Percentiles rank a stretch among this genome's conserved stretches.
These are phyloP conservation scores for Garrulus glandarius DNA, from an alignment of 2,797 vertebrate genomes.

Conservation along the genomic window DNA sequence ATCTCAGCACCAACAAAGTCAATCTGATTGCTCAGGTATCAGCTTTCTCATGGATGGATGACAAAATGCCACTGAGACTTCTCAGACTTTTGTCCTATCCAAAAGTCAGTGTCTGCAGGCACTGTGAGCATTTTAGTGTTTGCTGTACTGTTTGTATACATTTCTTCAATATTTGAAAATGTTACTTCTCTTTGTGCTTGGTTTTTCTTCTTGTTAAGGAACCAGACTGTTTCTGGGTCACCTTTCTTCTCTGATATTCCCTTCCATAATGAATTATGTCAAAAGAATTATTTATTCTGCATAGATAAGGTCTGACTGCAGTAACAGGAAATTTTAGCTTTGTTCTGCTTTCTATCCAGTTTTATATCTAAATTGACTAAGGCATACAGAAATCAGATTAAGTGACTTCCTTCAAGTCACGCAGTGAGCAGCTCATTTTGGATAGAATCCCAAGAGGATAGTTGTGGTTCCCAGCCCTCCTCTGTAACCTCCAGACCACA, in stretches of 20 bases:
- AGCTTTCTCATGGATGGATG: neutral
- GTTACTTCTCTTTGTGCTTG: neutral
- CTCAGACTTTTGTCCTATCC: neutral
- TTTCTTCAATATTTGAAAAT: neutral
- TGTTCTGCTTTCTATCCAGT: constrained; percentile 28
- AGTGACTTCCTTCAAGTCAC: constrained; percentile 26
- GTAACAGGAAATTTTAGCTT: neutral
- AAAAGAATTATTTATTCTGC: neutral
- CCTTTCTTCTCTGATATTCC: neutral
- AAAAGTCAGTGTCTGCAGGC: neutral
- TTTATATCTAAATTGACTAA: constrained; percentile 43
- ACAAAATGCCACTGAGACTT: neutral
- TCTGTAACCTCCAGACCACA: constrained; percentile 5
- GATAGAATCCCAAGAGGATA: constrained; percentile 25
- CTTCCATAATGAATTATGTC: neutral
- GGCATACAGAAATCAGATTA: constrained; percentile 54
- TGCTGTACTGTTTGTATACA: accelerated
- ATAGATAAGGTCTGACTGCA: constrained; percentile 8
- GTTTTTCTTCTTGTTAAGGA: neutral
- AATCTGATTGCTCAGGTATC: neutral
- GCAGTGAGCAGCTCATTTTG: constrained; percentile 23
- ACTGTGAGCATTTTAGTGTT: neutral
- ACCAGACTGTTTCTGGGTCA: neutral
- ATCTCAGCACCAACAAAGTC: neutral
- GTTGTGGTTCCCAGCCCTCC: constrained; percentile 32